Base-by-base conservation (phyloP, 2,797 vertebrate species). In the Pristis pectinata region DNA sequence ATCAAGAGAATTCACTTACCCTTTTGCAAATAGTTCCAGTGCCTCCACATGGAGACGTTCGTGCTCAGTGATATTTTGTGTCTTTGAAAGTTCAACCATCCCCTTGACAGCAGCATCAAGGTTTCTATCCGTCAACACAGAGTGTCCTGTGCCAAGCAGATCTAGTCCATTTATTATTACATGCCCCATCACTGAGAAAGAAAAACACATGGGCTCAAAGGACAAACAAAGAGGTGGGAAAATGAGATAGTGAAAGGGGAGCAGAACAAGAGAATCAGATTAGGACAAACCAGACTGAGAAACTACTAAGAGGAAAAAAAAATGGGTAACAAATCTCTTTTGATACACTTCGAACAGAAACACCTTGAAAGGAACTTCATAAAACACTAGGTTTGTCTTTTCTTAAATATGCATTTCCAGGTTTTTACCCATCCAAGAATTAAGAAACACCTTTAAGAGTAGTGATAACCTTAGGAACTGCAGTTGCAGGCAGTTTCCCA, bases 41-140 rank as follows among this genome's bases (percentile, higher is more conserved):
- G 98, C 99, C 34, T 96, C 96, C 59, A 98, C 98, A 0, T 99
- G 99, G 34, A 98, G 97, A 95, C 59, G 97, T 96, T 99, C 99
- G 95, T 99, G 95, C 79, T 96, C 96, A 0, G 98, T 97, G 96
- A 99, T 96, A 0, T 97, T 96, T 96, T 99, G 98, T 34, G 95
- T 95, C 92, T 96, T 95, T 53, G 98, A 96, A 41, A 98, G 96
- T 8, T 96, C 97, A 96, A 97, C 95, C 8, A 98, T 98, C 0
- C 61, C 96, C 96, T 93, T 97, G 96, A 99, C 95, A 0, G 97
- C 97, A 0, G 93, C 91, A 61, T 96, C 97, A 95, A 99, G 97
- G 27, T 97, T 97, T 94, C 96, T 95, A 95, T 98, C 96, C 37
- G 97, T 96, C 27, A 96, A 95, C 94, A 97, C 95, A 0, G 98